Base-by-base conservation (phyloP, 2,888 invertebrate species). In the Tethea ocularis region DNA sequence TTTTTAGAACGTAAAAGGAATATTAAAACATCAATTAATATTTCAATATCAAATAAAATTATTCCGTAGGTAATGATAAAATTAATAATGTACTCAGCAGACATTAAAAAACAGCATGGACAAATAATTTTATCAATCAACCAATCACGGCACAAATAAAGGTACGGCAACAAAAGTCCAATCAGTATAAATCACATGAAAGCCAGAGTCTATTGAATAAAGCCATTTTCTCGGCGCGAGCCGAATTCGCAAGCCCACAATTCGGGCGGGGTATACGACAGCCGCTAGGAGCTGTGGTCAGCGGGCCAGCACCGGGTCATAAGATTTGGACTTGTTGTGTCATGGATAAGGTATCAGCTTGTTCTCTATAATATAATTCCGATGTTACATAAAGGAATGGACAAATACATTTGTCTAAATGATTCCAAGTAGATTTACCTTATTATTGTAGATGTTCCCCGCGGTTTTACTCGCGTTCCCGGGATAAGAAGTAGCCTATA, bases 101-200 rank as follows among this genome's bases (percentile, higher is more conserved):
- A 17, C 10, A 3, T 17, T 10, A 46, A 46, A 46, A 46, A 20
- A 20, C 20, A 46, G 46, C 46, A 46, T 46, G 41, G 7, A 10
- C 46, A 46, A n/a, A 46, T 66, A 66, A 66, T 60, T 61, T 56
- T 57, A 66, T 68, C 66, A 65, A 66, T 69, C 68, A 59, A 63
- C 53, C 58, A 65, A 64, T 69, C 66, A 64, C 57, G 51, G 60
- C 20, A 36, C 62, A 57, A 59, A 66, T 68, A 69, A 66, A 66
- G 63, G 60, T 60, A 61, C 54, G 53, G 56, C 62, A 63, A 62
- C 69, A 68, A 68, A 66, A 68, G 64, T 66, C 66, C 69, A 68
- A 69, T 69, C 69, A 66, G 63, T 66, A 63, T 62, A 64, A 67
- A 67, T 69, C 68, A 64, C 62, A 58, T 63, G 63, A 33, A n/a